These are phyloP conservation scores for Cryptoprocta ferox DNA, from an alignment of 2,797 vertebrate species.

Conservation along the genomic window DNA sequence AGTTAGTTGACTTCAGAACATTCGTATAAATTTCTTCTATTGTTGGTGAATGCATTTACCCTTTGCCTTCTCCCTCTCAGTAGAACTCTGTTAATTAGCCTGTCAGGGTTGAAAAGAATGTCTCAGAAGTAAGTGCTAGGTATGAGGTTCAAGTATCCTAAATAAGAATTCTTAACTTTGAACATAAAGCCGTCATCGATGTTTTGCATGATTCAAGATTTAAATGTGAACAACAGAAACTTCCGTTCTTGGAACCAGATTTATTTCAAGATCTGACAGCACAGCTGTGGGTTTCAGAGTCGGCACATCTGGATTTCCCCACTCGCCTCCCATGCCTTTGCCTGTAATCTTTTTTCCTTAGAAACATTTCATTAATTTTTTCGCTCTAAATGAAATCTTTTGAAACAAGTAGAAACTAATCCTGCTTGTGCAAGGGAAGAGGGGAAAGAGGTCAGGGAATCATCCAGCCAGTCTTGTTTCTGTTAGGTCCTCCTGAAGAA, in stretches of 20 bases:
- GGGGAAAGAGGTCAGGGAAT: rapidly evolving
- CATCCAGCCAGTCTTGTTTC: not conserved
- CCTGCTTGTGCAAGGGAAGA: not conserved
- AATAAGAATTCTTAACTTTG: slow-evolving; percentile 25
- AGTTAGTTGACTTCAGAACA: not conserved
- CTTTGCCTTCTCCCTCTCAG: not conserved
- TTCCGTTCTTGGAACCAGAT: slow-evolving; percentile 13
- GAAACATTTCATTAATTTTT: not conserved
- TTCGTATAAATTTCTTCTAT: not conserved
- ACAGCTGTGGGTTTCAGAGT: slow-evolving; percentile 77
- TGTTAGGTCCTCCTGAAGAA: not conserved
- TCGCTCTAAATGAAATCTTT: not conserved
- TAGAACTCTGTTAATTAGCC: not conserved
- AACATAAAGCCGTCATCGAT: not conserved
- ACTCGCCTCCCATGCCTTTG: not conserved
- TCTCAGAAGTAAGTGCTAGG: not conserved
- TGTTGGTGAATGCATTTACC: not conserved
- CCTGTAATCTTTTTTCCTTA: not conserved
- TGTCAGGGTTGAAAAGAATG: not conserved
- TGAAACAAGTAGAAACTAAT: not conserved
- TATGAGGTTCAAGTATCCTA: not conserved
- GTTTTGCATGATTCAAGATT: not conserved
- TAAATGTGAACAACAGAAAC: slow-evolving; percentile 60
- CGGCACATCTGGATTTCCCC: slow-evolving; percentile 38
- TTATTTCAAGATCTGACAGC: slow-evolving; percentile 52